Conservation (phyloP, 2,797 vertebrate species). For the Sphenopsis melanotis region DNA sequence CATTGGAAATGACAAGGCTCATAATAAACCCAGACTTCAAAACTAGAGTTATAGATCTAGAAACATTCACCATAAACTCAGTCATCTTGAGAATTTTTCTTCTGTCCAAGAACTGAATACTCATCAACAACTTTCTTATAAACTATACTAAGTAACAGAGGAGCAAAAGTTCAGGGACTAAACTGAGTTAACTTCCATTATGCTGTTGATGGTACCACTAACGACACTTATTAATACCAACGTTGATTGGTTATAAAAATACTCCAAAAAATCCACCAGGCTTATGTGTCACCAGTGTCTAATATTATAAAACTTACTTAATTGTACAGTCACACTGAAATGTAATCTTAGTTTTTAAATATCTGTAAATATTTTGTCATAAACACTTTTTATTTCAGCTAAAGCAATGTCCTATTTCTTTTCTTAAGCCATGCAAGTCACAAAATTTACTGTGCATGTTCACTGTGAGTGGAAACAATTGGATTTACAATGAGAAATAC, state of each 20-base stretch:
- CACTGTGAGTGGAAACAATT: conserved; percentile 20
- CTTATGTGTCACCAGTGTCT: not conserved
- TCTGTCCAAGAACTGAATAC: not conserved
- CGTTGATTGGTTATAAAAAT: conserved; percentile 1
- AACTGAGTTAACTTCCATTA: not conserved
- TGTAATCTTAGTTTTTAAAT: not conserved
- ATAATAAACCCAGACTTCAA: not conserved
- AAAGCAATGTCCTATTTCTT: not conserved
- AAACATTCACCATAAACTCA: not conserved
- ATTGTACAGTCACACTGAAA: not conserved
- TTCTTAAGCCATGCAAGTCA: not conserved
- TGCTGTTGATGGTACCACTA: not conserved
- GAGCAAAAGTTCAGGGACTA: not conserved
- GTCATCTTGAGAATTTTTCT: not conserved
- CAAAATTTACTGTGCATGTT: not conserved
- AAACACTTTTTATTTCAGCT: not conserved
- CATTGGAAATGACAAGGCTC: not conserved
- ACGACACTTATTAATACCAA: not conserved
- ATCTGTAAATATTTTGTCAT: conserved; percentile 58
- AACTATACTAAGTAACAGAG: not conserved
- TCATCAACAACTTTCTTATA: not conserved
- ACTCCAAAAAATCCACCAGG: not conserved
- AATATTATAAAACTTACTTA: conserved; percentile 26
- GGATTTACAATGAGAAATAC: conserved; percentile 20
- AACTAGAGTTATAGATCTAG: not conserved